Evolutionary conservation across 2,797 vertebrate genomes (phyloP), one percentile per base, ranked within the genome.

Genomic region (Scolopax rusticola): DNA sequence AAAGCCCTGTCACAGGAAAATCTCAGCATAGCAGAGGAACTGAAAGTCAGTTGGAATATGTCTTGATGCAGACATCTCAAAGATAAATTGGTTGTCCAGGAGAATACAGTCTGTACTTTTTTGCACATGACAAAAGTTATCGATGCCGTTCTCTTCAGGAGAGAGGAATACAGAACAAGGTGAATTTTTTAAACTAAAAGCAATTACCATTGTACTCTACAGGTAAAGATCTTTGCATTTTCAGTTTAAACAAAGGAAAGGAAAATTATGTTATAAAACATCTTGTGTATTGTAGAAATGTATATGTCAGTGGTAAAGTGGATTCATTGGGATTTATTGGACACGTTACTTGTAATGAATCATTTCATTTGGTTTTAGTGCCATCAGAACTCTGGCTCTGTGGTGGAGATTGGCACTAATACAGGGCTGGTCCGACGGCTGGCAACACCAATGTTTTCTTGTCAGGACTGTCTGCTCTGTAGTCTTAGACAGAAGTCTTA

Each of bases 1-100:
- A 85, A 89, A 93, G 93, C 91, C 61, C 15, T 71, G 76, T 82
- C 93, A 91, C 38, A 71, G 96, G 96, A 97, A 97, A 97, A 96
- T 90, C 90, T 90, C 96, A 96, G 21, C 41, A 36, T 78, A 90
- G 95, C 70, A 95, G 87, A 93, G 89, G 69, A 93, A 65, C 84
- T 89, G 91, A 81, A 63, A 84, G 93, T 95, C 45, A 51, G 51
- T 11, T 92, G 92, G 89, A 96, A 95, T 87, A 71, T 19, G 24
- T 93, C 89, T 93, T 38, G 82, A 85, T 91, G 84, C 79, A 94
- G 76, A 41, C 91, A 77, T 84, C 95, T 89, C 91, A 90, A 67
- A 90, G 88, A 6, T 3, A 82, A 84, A 79, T 84, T 54, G 68
- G 88, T 63, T 56, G 32, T 78, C 84, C 78, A 18, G 93, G 84